These are phyloP conservation scores for Fistularia commersonii DNA, from an alignment of 2,797 vertebrate species.

Conservation along the genomic window DNA sequence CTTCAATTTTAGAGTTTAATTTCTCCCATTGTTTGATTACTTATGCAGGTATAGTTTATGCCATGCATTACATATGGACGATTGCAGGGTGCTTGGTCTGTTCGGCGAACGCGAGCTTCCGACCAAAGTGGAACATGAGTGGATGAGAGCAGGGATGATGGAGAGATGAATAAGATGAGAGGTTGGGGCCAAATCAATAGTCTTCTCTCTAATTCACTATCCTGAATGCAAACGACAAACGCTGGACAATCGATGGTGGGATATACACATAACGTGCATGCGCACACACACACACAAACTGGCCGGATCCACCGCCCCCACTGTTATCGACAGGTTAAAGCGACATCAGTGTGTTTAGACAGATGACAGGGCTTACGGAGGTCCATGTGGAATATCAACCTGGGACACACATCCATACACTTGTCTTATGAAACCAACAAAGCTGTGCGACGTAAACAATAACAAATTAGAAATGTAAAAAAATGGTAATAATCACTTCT, in stretches of 20 bases:
- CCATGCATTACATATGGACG: too few species aligned
- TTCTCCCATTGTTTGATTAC: neutral
- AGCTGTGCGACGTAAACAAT: too few species aligned
- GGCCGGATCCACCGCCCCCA: conserved; percentile 36
- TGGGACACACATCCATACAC: conserved; percentile 28
- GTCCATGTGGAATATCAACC: conserved; percentile 66
- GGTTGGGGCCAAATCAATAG: conserved; percentile 72
- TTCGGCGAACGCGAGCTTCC: too few species aligned
- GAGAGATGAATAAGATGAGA: conserved; percentile 72
- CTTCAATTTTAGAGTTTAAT: neutral
- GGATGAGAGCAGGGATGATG: conserved; percentile 49
- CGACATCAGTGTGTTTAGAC: conserved; percentile 73
- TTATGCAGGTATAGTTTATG: neutral
- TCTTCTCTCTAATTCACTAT: conserved; percentile 75
- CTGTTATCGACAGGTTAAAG: conserved; percentile 76
- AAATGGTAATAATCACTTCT: too few species aligned
- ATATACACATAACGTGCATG: conserved; percentile 32
- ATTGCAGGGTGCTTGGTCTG: too few species aligned
- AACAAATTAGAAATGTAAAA: too few species aligned
- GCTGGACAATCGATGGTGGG: conserved; percentile 65
- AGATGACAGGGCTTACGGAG: conserved; percentile 70
- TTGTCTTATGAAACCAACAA: neutral
- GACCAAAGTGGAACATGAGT: conserved; percentile 31
- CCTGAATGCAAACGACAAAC: conserved; percentile 76
- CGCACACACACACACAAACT: conserved; percentile 23